Evolutionary conservation across 2,797 vertebrate species (phyloP).

Genomic region (Borostomias antarcticus): DNA sequence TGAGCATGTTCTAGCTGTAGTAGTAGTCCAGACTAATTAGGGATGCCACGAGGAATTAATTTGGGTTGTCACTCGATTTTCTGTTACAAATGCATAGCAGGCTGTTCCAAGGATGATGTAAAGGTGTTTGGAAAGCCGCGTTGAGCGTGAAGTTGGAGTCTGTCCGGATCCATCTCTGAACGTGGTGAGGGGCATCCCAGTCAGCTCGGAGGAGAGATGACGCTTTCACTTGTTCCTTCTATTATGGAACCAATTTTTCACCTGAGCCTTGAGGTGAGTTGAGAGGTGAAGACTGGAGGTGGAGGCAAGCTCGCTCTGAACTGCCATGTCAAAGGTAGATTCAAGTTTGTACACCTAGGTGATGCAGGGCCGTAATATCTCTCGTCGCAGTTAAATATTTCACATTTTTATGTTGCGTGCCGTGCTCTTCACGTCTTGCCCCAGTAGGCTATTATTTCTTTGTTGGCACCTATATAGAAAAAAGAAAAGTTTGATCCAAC

Average conservation of each 20-base stretch:
- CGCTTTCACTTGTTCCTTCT: conserved; percentile 88
- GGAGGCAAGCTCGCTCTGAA: conserved; percentile 79
- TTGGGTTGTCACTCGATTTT: conserved; percentile 86
- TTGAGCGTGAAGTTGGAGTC: too few species aligned
- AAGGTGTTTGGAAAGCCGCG: conserved; percentile 84
- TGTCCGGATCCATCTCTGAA: conserved; percentile 83
- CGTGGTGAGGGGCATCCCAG: conserved; percentile 86
- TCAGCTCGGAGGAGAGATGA: conserved; percentile 84
- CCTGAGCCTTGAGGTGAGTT: conserved; percentile 85
- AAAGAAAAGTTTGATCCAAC: conserved; percentile 16
- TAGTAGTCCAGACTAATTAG: too few species aligned
- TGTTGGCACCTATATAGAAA: conserved; percentile 65
- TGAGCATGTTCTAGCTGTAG: too few species aligned
- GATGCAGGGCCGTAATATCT: conserved; percentile 63
- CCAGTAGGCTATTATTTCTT: conserved; percentile 61
- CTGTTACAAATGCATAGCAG: conserved; percentile 83
- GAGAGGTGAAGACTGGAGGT: conserved; percentile 85
- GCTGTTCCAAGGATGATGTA: conserved; percentile 83
- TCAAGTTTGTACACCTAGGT: conserved; percentile 79
- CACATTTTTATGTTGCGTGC: neutral
- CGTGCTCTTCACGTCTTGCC: conserved; percentile 48
- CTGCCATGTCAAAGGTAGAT: conserved; percentile 82
- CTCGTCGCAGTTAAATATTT: conserved; percentile 81
- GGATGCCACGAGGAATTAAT: too few species aligned
- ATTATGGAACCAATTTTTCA: conserved; percentile 88